These are phyloP conservation scores for Tinamus guttatus DNA, from an alignment of 2,113 vertebrate species.

Conservation along the genomic window DNA sequence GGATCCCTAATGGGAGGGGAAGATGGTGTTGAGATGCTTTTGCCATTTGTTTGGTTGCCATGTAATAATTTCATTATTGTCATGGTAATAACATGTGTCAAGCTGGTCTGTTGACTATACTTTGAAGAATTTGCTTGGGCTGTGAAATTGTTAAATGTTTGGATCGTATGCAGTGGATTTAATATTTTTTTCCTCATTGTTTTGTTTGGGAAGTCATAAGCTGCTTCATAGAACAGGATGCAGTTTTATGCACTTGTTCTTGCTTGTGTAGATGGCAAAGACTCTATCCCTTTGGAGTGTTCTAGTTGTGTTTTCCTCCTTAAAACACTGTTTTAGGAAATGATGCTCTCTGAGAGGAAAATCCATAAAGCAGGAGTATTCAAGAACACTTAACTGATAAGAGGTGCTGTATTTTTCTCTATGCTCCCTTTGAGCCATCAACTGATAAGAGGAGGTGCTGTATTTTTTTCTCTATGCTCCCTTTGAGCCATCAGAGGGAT, in stretches of 20 bases:
- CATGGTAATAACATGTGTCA: background rate
- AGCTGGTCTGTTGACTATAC: background rate
- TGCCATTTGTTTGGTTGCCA: background rate
- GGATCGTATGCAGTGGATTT: background rate
- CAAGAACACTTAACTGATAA: background rate
- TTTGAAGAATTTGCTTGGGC: background rate
- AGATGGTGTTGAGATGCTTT: background rate
- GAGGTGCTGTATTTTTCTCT: background rate
- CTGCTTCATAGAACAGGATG: background rate
- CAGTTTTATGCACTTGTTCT: background rate
- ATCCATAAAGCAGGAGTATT: background rate
- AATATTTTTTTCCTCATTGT: background rate
- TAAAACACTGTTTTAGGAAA: background rate
- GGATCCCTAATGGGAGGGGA: background rate
- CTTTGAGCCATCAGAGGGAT: background rate
- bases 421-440: background rate
- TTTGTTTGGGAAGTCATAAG: background rate
- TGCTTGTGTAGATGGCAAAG: background rate
- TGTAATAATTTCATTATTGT: too few relatives aligned
- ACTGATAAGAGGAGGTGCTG: background rate
- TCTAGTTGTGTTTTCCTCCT: background rate
- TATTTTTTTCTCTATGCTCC: rapidly evolving
- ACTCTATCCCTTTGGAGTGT: background rate
- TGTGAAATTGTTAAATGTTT: background rate
- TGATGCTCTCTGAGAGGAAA: rapidly evolving